Evolutionary conservation across 2,888 invertebrate species (phyloP).

Genomic region (Macrosoma leucophasiata): DNA sequence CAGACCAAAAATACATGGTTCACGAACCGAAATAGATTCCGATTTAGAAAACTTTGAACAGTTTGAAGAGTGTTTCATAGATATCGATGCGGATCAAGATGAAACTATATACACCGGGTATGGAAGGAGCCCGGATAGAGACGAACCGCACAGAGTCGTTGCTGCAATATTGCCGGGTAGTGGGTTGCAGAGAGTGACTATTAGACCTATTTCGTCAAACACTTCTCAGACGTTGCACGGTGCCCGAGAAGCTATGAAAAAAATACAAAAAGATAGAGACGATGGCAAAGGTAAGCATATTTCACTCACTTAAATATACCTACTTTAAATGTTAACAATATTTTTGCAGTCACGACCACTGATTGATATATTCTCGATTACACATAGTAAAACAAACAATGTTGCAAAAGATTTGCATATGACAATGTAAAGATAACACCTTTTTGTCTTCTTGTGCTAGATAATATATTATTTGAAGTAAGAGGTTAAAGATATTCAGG

Average conservation of each 20-base stretch:
- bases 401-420: too few relatives aligned
- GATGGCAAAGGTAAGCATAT: slow-evolving; percentile 51
- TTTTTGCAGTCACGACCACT: too few relatives aligned
- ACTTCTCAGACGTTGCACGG: slow-evolving; percentile 42
- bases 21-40: slow-evolving; percentile 57
- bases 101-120: slow-evolving; percentile 43
- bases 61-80: slow-evolving; percentile 61
- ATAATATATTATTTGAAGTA: too few relatives aligned
- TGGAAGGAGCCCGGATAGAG: slow-evolving; percentile 47
- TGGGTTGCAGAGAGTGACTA: slow-evolving; percentile 56
- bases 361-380: too few relatives aligned
- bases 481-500: too few relatives aligned
- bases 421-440: too few relatives aligned
- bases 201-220: slow-evolving; percentile 49
- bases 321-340: too few relatives aligned
- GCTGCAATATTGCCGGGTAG: slow-evolving; percentile 60
- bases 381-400: too few relatives aligned
- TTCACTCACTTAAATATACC: too few relatives aligned
- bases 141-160: slow-evolving; percentile 54
- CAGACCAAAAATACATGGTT: slow-evolving; percentile 50
- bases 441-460: too few relatives aligned
- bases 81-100: slow-evolving; percentile 62
- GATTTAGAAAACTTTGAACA: slow-evolving; percentile 64
- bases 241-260: slow-evolving; percentile 44
- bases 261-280: slow-evolving; percentile 36